Evolutionary conservation across 2,888 invertebrate species (phyloP).

Genomic region (Ormia ochracea): DNA sequence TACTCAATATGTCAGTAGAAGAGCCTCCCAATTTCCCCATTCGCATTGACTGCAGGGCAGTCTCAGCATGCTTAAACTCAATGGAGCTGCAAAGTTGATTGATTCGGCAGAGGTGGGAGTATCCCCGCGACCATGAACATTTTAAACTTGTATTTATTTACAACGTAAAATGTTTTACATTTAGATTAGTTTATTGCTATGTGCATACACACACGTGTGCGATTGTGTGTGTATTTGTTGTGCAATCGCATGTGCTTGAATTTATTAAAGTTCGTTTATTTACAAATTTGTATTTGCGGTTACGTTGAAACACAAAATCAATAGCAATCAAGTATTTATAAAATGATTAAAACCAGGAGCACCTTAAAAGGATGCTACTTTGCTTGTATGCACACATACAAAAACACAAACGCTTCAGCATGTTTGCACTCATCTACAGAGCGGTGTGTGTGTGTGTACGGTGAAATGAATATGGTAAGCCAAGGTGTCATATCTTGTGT

Average conservation of each 20-base stretch:
- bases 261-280: not conserved
- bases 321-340: conserved; percentile 56
- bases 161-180: too few relatives aligned
- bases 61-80: too few relatives aligned
- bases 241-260: not conserved
- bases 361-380: not conserved
- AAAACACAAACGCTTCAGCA: not conserved
- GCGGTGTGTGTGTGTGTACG: not conserved
- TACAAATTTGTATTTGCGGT: conserved; percentile 43
- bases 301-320: conserved; percentile 49
- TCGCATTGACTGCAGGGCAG: too few relatives aligned
- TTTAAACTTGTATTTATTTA: too few relatives aligned
- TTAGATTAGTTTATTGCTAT: not conserved
- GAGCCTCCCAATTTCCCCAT: too few relatives aligned
- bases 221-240: not conserved
- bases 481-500: conserved; percentile 8
- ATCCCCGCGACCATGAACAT: too few relatives aligned
- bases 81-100: too few relatives aligned
- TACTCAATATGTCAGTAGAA: too few relatives aligned
- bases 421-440: not conserved
- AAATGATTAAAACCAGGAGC: conserved; percentile 50
- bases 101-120: too few relatives aligned
- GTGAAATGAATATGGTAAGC: conserved; percentile 1
- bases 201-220: not conserved
- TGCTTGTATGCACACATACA: not conserved